A percentile compares a stretch with the other conserved stretches of the same genome.
phyloP scores from a whole-genome alignment of 2,888 invertebrate species.

The Seira musarum region DNA sequence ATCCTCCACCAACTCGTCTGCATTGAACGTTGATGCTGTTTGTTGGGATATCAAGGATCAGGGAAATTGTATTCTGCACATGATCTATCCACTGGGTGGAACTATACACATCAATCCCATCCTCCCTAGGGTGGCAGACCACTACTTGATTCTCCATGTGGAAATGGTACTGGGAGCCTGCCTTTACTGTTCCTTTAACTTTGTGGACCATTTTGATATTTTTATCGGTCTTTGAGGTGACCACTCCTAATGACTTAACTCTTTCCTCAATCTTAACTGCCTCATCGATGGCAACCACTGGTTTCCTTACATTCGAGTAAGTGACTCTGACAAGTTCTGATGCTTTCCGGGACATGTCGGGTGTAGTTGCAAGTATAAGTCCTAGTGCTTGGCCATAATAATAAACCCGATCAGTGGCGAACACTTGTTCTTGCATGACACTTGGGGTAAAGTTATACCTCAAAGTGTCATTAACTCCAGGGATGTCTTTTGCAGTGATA shows the following conservation, averaged over 20 bases:
- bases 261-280: slow-evolving; percentile 49
- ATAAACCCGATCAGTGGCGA: slow-evolving; percentile 70
- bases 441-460: slow-evolving; percentile 33
- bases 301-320: slow-evolving; percentile 67
- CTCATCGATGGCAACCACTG: slow-evolving; percentile 58
- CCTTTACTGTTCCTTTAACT: slow-evolving; percentile 42
- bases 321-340: slow-evolving; percentile 71
- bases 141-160: slow-evolving; percentile 81
- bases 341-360: slow-evolving; percentile 70
- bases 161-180: slow-evolving; percentile 39
- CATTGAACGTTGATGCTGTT: slow-evolving; percentile 80
- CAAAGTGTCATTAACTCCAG: slow-evolving; percentile 64
- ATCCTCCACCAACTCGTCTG: slow-evolving; percentile 85
- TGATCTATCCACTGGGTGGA: slow-evolving; percentile 80
- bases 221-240: not conserved
- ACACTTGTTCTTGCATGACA: no score
- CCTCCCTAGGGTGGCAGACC: slow-evolving; percentile 80
- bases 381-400: slow-evolving; percentile 73
- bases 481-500: slow-evolving; percentile 77
- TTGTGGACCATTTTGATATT: slow-evolving; percentile 66
- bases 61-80: slow-evolving; percentile 76
- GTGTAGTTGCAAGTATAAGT: slow-evolving; percentile 71
- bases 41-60: not conserved
- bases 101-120: slow-evolving; percentile 80
- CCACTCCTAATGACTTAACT: slow-evolving; percentile 16